Conservation (phyloP, 2,888 invertebrate genomes). For the Xanthorhoe spadicearia region DNA sequence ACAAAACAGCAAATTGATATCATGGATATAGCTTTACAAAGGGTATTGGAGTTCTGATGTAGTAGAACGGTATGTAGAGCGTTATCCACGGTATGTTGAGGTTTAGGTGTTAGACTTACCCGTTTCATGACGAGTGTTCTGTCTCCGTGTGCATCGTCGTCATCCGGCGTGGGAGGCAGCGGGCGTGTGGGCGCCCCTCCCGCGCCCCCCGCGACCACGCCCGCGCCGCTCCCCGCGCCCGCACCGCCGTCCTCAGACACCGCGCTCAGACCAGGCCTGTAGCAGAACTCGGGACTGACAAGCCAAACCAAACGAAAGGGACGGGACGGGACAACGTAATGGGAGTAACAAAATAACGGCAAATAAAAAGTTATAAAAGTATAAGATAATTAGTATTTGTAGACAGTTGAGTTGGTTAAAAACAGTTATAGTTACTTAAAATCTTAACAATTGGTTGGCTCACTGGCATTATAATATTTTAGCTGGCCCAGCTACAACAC, state of each 20-base stretch:
- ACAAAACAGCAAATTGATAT: conserved; percentile 33
- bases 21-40: conserved; percentile 11
- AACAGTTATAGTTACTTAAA: too few species aligned
- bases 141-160: conserved; percentile 92
- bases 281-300: conserved; percentile 93
- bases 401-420: not conserved
- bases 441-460: too few species aligned
- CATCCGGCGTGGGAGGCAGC: conserved; percentile 97
- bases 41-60: not conserved
- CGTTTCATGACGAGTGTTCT: conserved; percentile 96
- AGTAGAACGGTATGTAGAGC: too few species aligned
- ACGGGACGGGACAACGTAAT: conserved; percentile 42
- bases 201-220: conserved; percentile 88
- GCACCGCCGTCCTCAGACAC: conserved; percentile 51
- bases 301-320: conserved; percentile 62
- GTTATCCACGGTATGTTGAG: conserved; percentile 1
- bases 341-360: conserved; percentile 50
- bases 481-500: too few species aligned
- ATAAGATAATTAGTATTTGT: conserved; percentile 24
- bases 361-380: conserved; percentile 50
- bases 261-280: conserved; percentile 88
- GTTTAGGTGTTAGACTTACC: conserved; percentile 85
- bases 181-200: conserved; percentile 95
- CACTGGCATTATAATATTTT: too few species aligned
- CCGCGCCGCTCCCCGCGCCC: conserved; percentile 89